Percentiles rank a stretch among this genome's conserved stretches.
Evolutionary conservation across 2,797 vertebrate genomes (phyloP).

Genomic region (Erpetoichthys calabaricus): DNA sequence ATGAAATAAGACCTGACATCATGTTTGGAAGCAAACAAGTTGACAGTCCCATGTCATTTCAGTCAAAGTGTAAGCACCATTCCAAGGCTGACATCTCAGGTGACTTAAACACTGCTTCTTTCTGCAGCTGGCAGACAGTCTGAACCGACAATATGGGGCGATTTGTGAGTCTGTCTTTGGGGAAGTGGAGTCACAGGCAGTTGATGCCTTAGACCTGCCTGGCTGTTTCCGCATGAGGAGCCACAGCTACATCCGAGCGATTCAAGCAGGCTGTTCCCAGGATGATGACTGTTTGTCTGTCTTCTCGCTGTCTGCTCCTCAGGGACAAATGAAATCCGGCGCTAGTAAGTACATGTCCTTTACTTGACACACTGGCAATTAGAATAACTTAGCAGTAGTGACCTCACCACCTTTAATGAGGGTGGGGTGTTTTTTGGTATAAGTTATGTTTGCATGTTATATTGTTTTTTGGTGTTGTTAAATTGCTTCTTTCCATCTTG

Average conservation of each 20-base stretch:
- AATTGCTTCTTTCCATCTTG: conserved; percentile 9
- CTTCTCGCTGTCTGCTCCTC: conserved; percentile 77
- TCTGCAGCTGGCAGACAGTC: conserved; percentile 70
- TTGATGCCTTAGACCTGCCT: conserved; percentile 91
- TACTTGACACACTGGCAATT: background rate
- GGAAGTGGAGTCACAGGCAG: conserved; percentile 87
- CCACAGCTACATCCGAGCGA: conserved; percentile 96
- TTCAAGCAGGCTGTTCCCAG: conserved; percentile 95
- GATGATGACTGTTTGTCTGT: conserved; percentile 94
- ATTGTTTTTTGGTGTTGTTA: no score
- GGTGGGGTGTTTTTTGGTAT: no score
- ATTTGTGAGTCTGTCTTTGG: conserved; percentile 90
- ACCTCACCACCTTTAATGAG: no score
- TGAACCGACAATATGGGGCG: conserved; percentile 87
- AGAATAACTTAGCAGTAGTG: no score
- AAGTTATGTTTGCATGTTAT: no score
- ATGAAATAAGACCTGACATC: no score
- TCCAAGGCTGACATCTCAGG: no score
- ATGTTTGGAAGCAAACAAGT: no score
- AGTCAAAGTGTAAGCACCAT: no score
- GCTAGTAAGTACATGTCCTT: conserved; percentile 60
- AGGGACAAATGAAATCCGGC: conserved; percentile 71
- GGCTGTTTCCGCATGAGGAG: conserved; percentile 94
- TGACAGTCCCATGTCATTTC: no score
- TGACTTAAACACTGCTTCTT: background rate